These are phyloP conservation scores for Aegypius monachus DNA, from an alignment of 2,113 vertebrate species.

Conservation along the genomic window DNA sequence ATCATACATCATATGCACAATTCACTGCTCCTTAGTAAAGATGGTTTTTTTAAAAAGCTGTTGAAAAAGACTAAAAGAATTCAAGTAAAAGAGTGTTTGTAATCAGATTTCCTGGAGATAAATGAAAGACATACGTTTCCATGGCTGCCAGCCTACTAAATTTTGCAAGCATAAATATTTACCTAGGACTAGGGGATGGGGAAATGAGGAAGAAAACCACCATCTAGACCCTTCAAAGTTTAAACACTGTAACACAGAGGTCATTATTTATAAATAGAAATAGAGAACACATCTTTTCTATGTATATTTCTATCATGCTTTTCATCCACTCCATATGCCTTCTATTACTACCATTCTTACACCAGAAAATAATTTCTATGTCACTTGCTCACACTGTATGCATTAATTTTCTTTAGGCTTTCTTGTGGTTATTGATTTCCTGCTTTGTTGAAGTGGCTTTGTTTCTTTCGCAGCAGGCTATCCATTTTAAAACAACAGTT, in stretches of 20 bases:
- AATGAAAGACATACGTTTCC: conserved; percentile 43
- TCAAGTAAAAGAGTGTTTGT: conserved; percentile 38
- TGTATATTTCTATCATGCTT: neutral
- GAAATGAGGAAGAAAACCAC: conserved; percentile 17
- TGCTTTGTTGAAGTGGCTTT: conserved; percentile 49
- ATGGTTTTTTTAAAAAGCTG: neutral
- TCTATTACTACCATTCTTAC: conserved; percentile 42
- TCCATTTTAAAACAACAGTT: conserved; percentile 59
- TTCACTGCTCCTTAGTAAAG: neutral
- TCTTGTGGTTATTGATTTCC: conserved; percentile 65
- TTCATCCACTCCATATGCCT: conserved; percentile 20
- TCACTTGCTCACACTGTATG: conserved; percentile 23
- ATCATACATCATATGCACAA: neutral
- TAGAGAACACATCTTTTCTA: neutral
- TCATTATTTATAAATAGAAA: conserved; percentile 56
- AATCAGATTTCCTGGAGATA: conserved; percentile 42
- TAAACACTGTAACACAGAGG: conserved; percentile 18
- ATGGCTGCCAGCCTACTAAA: conserved; percentile 39
- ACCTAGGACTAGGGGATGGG: neutral
- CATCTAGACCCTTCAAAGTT: conserved; percentile 36
- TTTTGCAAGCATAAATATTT: conserved; percentile 66
- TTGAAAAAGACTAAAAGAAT: conserved; percentile 11
- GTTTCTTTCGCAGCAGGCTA: conserved; percentile 40
- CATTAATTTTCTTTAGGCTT: conserved; percentile 57
- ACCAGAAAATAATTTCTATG: conserved; percentile 47